Evolutionary conservation across 2,113 vertebrate genomes (phyloP), one percentile per base, ranked within the genome.

Genomic region (Pardalotus punctatus): DNA sequence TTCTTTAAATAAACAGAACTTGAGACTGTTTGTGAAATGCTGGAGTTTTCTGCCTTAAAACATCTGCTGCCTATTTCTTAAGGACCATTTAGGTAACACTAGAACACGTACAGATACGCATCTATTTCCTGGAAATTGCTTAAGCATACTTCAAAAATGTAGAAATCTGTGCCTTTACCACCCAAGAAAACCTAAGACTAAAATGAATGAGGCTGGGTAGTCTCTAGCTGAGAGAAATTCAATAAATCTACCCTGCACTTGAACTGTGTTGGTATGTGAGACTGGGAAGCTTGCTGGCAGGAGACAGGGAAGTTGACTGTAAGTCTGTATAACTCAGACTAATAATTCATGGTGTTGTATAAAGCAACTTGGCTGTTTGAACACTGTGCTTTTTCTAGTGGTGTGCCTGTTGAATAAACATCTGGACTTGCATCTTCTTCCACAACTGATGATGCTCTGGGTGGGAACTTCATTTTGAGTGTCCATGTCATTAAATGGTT

Each of bases 11-110:
- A 96, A 95, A 93, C 73, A 89, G 54, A 91, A 79, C 42, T 84
- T 86, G 80, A 94, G 74, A 81, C 73, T 84, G 56, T 77, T 94
- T 89, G 73, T 86, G 85, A 95, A 95, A 96, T 62, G 2, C 25
- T 92, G 84, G 45, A 11, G 4, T 60, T 91, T 94, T 95, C 60
- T 79, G 28, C 73, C 53, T 85, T 82, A 77, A 91, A 94, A 93
- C 81, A 90, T 91, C 86, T 78, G 90, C 43, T 86, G 70, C 62
- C 67, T 81, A 12, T 91, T 94, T 91, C 60, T 87, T 57, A 84
- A 86, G 42, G 40, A 81, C 36, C 61, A 54, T 73, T 92, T 94
- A 78, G 20, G 66, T 92, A 92, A 92, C 5, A 2, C 25, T 66
- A 71, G 82, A 93, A 53, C 56, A 67, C 0, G 0, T 87, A 22